A percentile compares a stretch with the other conserved stretches of the same genome.
Conservation (phyloP, 2,797 vertebrate species). For the Jordanella pulchra region DNA sequence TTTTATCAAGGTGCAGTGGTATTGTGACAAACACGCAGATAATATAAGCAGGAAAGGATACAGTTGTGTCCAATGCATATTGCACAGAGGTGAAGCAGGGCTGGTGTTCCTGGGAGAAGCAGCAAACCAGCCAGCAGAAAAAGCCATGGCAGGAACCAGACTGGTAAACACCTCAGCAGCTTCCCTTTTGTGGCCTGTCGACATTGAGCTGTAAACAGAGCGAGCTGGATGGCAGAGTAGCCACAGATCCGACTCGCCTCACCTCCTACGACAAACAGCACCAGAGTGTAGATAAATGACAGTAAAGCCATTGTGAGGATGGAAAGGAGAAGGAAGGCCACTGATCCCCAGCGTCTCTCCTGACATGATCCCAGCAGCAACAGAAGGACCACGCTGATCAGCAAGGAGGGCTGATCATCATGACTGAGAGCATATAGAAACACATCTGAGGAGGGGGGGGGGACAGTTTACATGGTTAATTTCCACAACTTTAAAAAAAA, state of each 20-base stretch:
- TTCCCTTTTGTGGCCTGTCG: constrained; percentile 67
- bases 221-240: constrained; percentile 83
- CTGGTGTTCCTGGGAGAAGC: constrained; percentile 79
- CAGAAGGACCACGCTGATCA: constrained; percentile 79
- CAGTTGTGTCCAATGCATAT: constrained; percentile 86
- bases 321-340: constrained; percentile 80
- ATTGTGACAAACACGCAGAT: neutral
- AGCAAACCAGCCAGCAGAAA: constrained; percentile 76
- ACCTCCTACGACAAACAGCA: constrained; percentile 74
- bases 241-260: constrained; percentile 80
- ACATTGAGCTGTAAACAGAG: constrained; percentile 83
- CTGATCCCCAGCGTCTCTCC: constrained; percentile 84
- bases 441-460: constrained; percentile 70
- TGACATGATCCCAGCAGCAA: constrained; percentile 78
- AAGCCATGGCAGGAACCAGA: constrained; percentile 82
- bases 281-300: constrained; percentile 81
- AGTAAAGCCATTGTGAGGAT: constrained; percentile 71
- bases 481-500: neutral
- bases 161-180: constrained; percentile 68
- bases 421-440: constrained; percentile 84
- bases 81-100: constrained; percentile 86
- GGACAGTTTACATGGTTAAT: neutral
- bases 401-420: constrained; percentile 78
- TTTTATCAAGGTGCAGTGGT: neutral
- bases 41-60: constrained; percentile 82